Evolutionary conservation across 2,797 vertebrate species (phyloP), one percentile per base, ranked within the genome.

Genomic region (Chelon auratus): DNA sequence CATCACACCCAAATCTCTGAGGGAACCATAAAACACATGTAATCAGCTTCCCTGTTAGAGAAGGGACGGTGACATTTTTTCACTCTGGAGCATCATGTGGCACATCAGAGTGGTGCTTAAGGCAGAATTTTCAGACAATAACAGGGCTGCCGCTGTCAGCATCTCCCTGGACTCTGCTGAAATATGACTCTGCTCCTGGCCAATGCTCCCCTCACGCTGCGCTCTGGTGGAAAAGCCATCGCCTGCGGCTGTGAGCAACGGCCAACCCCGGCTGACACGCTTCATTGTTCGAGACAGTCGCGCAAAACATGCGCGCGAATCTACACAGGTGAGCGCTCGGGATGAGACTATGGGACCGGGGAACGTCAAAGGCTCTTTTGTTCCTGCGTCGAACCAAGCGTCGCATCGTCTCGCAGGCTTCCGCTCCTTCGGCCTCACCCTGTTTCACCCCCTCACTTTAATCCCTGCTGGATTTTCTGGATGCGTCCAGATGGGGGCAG

Each of bases 401-500:
- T 67, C 47, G 47, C 26, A 56, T 47, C 12, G 30, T 50, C 39
- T 24, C 59, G 42, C 20, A 37, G 57, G 43, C 22, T 57, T 20
- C 68, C 6, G 9, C 26, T 18, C 30, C 36, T 4, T 0, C 0
- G 58, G 42, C 62, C 73, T 81, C 71, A 62, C 78, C 78, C 58
- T 39, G n/a, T 62, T 62, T n/a, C 6, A 26, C 47, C 15, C 58
- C 15, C 37, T 33, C 55, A 30, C 20, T 26, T 24, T 8, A n/a
- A 45, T 55, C 63, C 53, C 48, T 54, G 56, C 17, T 75, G 74
- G 77, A 59, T 17, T 83, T 91, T 89, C 76, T 50, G 33, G 3
- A 39, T 80, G 68, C 77, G 83, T 87, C 92, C 92, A 93, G 90
- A 69, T 80, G 93, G 87, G 85, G 92, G 92, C 92, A 91, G 86